Evolutionary conservation across 1,140 invertebrate species (phyloP).

Genomic region (Drosophila pseudoobscura): DNA sequence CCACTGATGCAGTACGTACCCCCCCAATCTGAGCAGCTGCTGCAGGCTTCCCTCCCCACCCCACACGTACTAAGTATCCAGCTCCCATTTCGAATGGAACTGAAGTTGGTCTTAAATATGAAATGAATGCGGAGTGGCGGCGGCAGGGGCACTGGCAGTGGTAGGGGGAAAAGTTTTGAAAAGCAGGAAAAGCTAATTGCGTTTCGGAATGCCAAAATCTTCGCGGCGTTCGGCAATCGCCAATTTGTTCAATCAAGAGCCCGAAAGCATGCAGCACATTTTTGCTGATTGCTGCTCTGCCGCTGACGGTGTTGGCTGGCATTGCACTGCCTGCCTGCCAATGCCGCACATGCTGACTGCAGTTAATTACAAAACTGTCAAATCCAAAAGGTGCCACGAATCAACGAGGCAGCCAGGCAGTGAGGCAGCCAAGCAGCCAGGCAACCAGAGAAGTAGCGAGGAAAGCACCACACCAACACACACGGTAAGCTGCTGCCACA

Average conservation of each 20-base stretch:
- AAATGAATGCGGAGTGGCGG: constrained; percentile 15
- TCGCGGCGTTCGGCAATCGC: constrained; percentile 43
- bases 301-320: background rate
- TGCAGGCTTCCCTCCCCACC: background rate
- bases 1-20: constrained; percentile 20
- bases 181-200: constrained; percentile 61
- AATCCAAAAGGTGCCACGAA: constrained; percentile 82
- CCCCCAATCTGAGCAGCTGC: background rate
- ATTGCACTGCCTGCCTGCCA: constrained; percentile 17
- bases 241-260: constrained; percentile 47
- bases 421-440: constrained; percentile 26
- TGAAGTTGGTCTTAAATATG: constrained; percentile 9
- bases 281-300: constrained; percentile 15
- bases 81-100: constrained; percentile 13
- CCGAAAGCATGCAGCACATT: constrained; percentile 73
- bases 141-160: no score
- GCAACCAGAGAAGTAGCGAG: constrained; percentile 18
- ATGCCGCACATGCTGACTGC: constrained; percentile 66
- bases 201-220: constrained; percentile 54
- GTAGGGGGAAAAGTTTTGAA: constrained; percentile 1
- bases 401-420: constrained; percentile 56
- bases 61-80: constrained; percentile 34
- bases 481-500: constrained; percentile 28
- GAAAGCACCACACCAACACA: constrained; percentile 45
- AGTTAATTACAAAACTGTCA: constrained; percentile 83